Evolutionary conservation across 2,113 vertebrate genomes (phyloP).

Genomic region (Phoenicopterus ruber): DNA sequence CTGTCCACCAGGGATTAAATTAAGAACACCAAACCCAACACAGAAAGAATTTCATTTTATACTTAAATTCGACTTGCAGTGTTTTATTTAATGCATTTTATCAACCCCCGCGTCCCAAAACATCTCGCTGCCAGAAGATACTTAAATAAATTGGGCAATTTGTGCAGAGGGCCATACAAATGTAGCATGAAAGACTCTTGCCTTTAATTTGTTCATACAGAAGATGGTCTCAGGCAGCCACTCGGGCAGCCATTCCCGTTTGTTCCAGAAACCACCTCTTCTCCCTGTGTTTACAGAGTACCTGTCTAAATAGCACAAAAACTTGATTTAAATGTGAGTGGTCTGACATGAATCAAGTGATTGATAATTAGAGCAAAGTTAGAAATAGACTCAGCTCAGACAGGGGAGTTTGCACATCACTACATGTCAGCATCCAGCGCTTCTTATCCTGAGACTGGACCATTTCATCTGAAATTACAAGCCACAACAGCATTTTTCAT

Average conservation of each 20-base stretch:
- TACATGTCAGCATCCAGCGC: background rate
- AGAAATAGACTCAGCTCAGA: slow-evolving; percentile 7
- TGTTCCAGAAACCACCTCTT: background rate
- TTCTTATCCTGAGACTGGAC: background rate
- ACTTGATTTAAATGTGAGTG: slow-evolving; percentile 35
- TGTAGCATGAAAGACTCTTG: slow-evolving; percentile 58
- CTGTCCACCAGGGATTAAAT: slow-evolving; percentile 65
- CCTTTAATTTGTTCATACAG: slow-evolving; percentile 21
- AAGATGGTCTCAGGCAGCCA: background rate
- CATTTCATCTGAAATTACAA: slow-evolving; percentile 10
- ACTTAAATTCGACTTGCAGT: background rate
- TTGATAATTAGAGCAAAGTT: slow-evolving; percentile 48
- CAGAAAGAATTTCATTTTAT: slow-evolving; percentile 39
- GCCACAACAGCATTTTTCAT: background rate
- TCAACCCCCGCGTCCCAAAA: background rate
- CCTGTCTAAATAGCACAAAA: slow-evolving; percentile 48
- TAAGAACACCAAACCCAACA: slow-evolving; percentile 59
- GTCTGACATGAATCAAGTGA: slow-evolving; percentile 37
- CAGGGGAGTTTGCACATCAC: background rate
- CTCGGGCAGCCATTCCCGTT: background rate
- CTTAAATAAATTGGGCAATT: slow-evolving; percentile 40
- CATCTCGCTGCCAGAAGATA: slow-evolving; percentile 2
- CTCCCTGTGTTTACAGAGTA: slow-evolving; percentile 30
- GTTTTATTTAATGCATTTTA: slow-evolving; percentile 38
- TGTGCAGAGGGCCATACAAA: slow-evolving; percentile 24